phyloP scores from a whole-genome alignment of 92 coral and sea anemone genomes.

The Porites divaricata region DNA sequence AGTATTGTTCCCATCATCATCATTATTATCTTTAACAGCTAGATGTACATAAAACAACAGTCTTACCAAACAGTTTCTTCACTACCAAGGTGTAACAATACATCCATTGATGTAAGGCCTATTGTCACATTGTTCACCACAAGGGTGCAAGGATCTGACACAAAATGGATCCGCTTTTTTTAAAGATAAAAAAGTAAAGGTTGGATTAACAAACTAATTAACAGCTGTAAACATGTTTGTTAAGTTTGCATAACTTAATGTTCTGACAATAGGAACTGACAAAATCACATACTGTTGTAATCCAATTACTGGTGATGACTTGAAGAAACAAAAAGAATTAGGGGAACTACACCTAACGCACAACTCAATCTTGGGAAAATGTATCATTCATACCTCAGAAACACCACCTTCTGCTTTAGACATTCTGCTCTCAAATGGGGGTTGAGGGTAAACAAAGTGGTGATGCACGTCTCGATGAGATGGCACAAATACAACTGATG shows the following conservation, averaged over 20 bases:
- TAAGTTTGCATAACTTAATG: no score
- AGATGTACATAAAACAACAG: not conserved
- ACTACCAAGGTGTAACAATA: conserved; percentile 88
- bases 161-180: conserved; percentile 79
- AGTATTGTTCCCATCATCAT: not conserved
- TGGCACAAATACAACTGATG: conserved; percentile 88
- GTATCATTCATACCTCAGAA: not conserved
- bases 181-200: not conserved
- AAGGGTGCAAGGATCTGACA: conserved; percentile 96
- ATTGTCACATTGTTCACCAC: conserved; percentile 83
- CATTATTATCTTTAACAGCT: not conserved
- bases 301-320: no score
- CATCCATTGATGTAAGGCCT: conserved; percentile 90
- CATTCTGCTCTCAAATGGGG: conserved; percentile 70
- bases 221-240: no score
- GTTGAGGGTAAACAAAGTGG: conserved; percentile 94
- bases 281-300: no score
- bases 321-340: no score
- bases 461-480: conserved; percentile 95
- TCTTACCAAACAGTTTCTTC: conserved; percentile 95
- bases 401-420: not conserved
- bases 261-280: no score
- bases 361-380: no score
- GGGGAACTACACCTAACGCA: no score
- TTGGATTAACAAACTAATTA: not conserved